phyloP scores from a whole-genome alignment of 2,113 vertebrate genomes.

The Aramus guarauna region DNA sequence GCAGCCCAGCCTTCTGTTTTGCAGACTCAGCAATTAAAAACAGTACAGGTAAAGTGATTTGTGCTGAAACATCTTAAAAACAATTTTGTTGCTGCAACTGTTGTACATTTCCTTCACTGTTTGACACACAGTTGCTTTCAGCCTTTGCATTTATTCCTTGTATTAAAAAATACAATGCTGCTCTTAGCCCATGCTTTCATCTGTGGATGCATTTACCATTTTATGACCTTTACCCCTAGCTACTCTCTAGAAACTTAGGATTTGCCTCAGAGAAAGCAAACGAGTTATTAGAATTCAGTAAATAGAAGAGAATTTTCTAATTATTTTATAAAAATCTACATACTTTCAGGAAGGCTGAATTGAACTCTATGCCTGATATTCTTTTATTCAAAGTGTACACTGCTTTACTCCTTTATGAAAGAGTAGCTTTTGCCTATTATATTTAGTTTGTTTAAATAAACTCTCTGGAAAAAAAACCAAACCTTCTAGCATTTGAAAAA shows the following conservation, averaged over 20 bases:
- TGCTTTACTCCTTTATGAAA: not conserved
- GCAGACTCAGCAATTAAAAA: slow-evolving; percentile 93
- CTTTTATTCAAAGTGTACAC: not conserved
- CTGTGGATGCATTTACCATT: not conserved
- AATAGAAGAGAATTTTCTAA: not conserved
- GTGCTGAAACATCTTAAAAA: not conserved
- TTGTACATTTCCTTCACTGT: not conserved
- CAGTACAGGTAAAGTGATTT: slow-evolving; percentile 86
- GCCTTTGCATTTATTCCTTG: not conserved
- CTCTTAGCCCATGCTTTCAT: not conserved
- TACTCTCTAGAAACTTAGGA: not conserved
- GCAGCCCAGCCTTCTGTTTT: slow-evolving; percentile 79
- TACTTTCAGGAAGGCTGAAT: not conserved
- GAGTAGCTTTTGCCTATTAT: not conserved
- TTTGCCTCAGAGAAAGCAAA: not conserved
- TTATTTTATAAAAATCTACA: not conserved
- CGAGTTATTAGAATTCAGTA: not conserved
- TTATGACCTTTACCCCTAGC: not conserved
- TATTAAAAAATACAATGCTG: not conserved
- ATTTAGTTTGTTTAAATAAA: not conserved
- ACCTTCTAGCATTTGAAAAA: not conserved
- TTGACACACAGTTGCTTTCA: not conserved
- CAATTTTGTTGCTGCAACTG: slow-evolving; percentile 11
- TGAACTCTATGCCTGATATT: not conserved
- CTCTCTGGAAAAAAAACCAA: not conserved